Conservation (phyloP, 2,888 invertebrate species). For the Hydrotaea cyrtoneurina region DNA sequence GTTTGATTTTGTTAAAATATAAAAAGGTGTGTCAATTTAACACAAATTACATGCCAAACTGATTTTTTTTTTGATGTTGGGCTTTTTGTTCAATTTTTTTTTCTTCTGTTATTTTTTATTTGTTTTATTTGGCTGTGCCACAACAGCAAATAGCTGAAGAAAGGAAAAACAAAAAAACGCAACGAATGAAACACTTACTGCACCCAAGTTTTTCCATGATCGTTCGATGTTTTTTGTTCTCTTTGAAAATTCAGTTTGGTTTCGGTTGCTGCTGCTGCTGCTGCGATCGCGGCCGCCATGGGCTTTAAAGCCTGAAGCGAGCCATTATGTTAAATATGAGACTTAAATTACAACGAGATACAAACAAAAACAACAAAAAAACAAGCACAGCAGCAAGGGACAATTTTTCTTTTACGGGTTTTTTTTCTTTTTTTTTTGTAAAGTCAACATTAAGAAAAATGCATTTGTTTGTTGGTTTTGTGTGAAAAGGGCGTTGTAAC, state of each 20-base stretch:
- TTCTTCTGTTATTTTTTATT: too few relatives aligned
- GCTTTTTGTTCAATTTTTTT: not conserved
- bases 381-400: not conserved
- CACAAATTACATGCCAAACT: conserved; percentile 67
- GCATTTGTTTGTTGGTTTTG: conserved; percentile 31
- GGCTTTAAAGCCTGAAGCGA: conserved; percentile 48
- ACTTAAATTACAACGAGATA: conserved; percentile 16
- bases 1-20: conserved; percentile 25
- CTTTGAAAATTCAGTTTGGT: not conserved
- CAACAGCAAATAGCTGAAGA: not conserved
- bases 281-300: not conserved
- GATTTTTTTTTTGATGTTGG: not conserved
- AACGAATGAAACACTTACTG: conserved; percentile 18
- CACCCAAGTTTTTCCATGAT: conserved; percentile 33
- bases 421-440: conserved; percentile 45
- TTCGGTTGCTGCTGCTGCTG: not conserved
- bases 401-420: too few relatives aligned
- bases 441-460: conserved; percentile 32
- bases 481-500: not conserved
- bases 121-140: too few relatives aligned
- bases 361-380: not conserved
- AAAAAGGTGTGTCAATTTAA: conserved; percentile 67
- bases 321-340: conserved; percentile 56
- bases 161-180: not conserved
- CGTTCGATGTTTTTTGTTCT: not conserved